Base-by-base conservation (phyloP, 1,140 invertebrate species). In the Polypedilum vanderplanki region DNA sequence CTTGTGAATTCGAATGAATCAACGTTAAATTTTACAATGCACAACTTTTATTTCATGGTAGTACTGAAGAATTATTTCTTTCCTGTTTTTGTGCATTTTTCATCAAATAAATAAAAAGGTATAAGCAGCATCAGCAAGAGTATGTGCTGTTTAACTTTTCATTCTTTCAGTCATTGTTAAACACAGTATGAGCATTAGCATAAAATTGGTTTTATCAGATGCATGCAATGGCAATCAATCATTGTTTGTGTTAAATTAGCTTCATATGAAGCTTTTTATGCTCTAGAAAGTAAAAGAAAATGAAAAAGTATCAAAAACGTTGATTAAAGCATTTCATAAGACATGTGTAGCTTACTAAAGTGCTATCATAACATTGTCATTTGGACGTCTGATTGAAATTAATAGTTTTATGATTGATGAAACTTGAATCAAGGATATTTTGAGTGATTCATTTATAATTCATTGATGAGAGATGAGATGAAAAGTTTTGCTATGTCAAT, bases 361-460 rank as follows among this genome's bases (percentile, higher is more conserved):
- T 33, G 1, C 5, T 33, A 33, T 33, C 24, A 33, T 33, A 33
- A 33, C 24, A 33, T 33, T 33, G 5, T 5, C 24, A 5, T 33
- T 33, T 33, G n/a, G n/a, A n/a, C n/a, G n/a, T n/a, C n/a, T 57
- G 46, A 57, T 57, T 15, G 12, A 1, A n/a, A 57, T 57, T 57
- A 57, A 57, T 57, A 57, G n/a, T 57, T 57, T 57, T 57, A 57
- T 57, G 46, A 57, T 57, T 57, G 46, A 57, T 57, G 46, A 57
- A 12, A 12, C 46, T 15, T 57, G 12, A 57, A 12, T n/a, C 8
- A 46, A 57, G n/a, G 46, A 12, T 15, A 1, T 15, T 57, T 57
- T 57, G 15, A 57, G 4, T n/a, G 5, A 3, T 33, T 33, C 24
- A 33, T 33, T 33, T 33, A 33, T 33, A 33, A 33, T n/a, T n/a